phyloP scores from a whole-genome alignment of 1,140 invertebrate species.

The Triops cancriformis region DNA sequence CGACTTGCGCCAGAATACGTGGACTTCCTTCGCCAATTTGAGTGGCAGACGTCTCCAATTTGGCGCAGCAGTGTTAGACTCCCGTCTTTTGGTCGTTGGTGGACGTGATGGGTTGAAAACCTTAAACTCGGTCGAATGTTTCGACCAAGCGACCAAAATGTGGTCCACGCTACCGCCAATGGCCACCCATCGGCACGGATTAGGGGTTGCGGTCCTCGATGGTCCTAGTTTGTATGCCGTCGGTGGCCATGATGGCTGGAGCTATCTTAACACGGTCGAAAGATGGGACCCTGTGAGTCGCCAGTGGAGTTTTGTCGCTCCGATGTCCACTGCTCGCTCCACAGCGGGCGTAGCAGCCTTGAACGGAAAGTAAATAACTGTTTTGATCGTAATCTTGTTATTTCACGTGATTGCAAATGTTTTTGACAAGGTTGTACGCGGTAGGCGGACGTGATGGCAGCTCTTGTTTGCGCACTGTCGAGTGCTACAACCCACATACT shows the following conservation, averaged over 20 bases:
- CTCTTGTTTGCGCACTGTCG: conserved; percentile 75
- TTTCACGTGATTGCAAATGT: neutral
- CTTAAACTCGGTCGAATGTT: conserved; percentile 38
- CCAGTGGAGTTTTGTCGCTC: conserved; percentile 77
- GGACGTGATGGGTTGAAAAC: conserved; percentile 91
- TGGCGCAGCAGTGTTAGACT: conserved; percentile 76
- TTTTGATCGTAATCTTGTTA: neutral
- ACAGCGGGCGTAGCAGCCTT: conserved; percentile 84
- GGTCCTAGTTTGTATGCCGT: conserved; percentile 81
- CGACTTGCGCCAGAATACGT: conserved; percentile 70
- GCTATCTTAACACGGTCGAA: conserved; percentile 86
- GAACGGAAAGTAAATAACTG: conserved; percentile 53
- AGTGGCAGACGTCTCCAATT: conserved; percentile 74
- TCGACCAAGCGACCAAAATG: conserved; percentile 40
- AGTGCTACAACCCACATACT: conserved; percentile 53
- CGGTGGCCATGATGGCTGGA: conserved; percentile 90
- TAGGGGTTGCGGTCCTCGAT: conserved; percentile 75
- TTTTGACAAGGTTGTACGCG: conserved; percentile 61
- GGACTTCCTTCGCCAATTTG: conserved; percentile 71
- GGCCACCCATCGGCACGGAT: conserved; percentile 82
- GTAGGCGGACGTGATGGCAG: conserved; percentile 88
- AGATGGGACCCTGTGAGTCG: conserved; percentile 77
- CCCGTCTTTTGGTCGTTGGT: conserved; percentile 72
- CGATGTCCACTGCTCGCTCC: conserved; percentile 75
- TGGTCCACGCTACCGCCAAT: conserved; percentile 77